Evolutionary conservation across 2,888 invertebrate genomes (phyloP).

Genomic region (Odontomyia ornata): DNA sequence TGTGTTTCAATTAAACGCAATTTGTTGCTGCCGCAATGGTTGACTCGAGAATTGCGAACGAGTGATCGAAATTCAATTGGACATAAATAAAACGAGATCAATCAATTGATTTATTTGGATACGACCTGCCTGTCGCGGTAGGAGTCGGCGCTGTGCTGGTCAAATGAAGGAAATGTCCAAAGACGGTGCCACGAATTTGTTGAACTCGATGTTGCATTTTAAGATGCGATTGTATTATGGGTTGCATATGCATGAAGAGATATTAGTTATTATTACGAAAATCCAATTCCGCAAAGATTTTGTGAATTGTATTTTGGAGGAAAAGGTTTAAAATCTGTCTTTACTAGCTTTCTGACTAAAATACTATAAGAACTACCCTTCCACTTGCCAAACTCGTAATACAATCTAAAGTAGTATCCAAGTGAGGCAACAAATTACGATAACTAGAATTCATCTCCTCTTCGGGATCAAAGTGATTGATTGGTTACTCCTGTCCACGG

Average conservation of each 20-base stretch:
- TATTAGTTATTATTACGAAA: no score
- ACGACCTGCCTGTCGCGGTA: slow-evolving; percentile 48
- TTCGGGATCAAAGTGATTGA: slow-evolving; percentile 28
- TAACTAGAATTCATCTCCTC: slow-evolving; percentile 13
- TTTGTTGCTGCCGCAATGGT: slow-evolving; percentile 46
- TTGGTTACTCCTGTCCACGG: slow-evolving; percentile 27
- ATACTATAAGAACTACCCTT: neutral
- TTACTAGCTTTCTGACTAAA: no score
- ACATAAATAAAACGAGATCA: slow-evolving; percentile 66
- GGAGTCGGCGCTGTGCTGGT: neutral
- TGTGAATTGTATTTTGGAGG: no score
- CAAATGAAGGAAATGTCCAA: slow-evolving; percentile 16
- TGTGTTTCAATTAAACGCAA: slow-evolving; percentile 51
- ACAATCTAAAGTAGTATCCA: neutral
- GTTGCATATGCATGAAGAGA: no score
- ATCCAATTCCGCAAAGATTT: no score
- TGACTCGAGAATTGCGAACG: slow-evolving; percentile 40
- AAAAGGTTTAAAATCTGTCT: no score
- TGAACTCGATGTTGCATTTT: neutral
- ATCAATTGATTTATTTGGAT: slow-evolving; percentile 65
- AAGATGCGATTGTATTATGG: no score
- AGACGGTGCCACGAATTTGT: slow-evolving; percentile 22
- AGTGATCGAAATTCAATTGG: slow-evolving; percentile 64
- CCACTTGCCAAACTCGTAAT: neutral
- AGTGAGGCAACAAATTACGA: slow-evolving; percentile 25